These are phyloP conservation scores for Mizuhopecten yessoensis DNA, from an alignment of 1,140 invertebrate species.

Conservation along the genomic window DNA sequence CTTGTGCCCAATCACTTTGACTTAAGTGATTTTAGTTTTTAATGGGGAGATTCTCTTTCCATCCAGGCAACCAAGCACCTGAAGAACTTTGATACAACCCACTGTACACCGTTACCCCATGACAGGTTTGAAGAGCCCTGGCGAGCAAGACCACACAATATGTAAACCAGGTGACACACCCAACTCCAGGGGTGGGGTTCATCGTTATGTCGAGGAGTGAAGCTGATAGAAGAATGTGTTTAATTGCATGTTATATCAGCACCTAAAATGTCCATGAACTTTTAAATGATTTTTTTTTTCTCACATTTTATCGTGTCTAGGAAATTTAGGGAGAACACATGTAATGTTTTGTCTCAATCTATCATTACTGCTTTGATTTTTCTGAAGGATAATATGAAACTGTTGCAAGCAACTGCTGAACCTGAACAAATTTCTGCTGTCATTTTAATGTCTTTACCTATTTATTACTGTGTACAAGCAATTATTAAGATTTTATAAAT, in stretches of 20 bases:
- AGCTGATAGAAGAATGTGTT: not conserved
- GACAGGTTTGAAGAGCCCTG: constrained; percentile 89
- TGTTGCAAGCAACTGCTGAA: not conserved
- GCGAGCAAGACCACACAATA: constrained; percentile 67
- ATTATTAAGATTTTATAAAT: too few species aligned
- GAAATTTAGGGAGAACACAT: not conserved
- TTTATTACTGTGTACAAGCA: too few species aligned
- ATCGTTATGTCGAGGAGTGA: not conserved
- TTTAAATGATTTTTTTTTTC: too few species aligned
- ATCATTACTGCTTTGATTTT: not conserved
- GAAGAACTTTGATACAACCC: constrained; percentile 92
- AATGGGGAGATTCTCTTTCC: constrained; percentile 53
- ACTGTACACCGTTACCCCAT: constrained; percentile 91
- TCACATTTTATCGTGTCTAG: too few species aligned
- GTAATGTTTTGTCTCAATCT: not conserved
- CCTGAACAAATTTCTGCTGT: not conserved
- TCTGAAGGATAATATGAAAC: not conserved
- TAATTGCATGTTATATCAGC: not conserved
- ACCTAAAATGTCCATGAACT: too few species aligned
- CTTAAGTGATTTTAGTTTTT: too few species aligned
- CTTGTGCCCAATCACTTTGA: too few species aligned
- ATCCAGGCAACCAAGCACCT: constrained; percentile 89
- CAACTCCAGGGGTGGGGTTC: not conserved
- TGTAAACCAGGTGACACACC: not conserved
- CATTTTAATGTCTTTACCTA: not conserved